These are phyloP conservation scores for Pectinophora gossypiella DNA, from an alignment of 1,140 invertebrate genomes.

Conservation along the genomic window DNA sequence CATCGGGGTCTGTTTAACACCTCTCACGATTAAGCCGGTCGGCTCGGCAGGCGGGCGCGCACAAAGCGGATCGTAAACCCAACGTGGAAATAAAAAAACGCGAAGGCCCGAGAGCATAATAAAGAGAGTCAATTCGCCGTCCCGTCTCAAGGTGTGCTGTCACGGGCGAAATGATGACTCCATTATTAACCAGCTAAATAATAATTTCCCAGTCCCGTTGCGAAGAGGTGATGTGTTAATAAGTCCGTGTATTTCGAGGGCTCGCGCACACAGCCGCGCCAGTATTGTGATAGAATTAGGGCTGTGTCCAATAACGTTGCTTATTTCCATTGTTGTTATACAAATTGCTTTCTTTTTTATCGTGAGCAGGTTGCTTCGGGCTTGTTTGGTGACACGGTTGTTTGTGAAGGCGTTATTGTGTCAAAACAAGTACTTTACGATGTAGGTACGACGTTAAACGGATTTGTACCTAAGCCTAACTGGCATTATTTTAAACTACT, in stretches of 20 bases:
- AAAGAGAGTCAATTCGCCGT: conserved; percentile 52
- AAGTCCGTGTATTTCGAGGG: conserved; percentile 21
- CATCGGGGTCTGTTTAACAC: conserved; percentile 45
- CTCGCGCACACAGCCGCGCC: no score
- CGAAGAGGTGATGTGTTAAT: conserved; percentile 34
- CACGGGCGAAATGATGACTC: conserved; percentile 62
- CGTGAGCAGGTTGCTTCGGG: not conserved
- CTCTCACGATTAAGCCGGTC: conserved; percentile 30
- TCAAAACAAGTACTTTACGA: no score
- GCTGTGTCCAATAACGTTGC: not conserved
- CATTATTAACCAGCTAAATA: conserved; percentile 60
- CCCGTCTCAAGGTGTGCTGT: conserved; percentile 62
- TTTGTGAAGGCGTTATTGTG: no score
- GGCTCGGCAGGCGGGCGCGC: conserved; percentile 27
- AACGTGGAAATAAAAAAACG: conserved; percentile 32
- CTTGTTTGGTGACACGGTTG: not conserved
- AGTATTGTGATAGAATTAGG: conserved; percentile 3
- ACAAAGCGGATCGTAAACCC: conserved; percentile 55
- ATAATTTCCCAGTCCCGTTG: conserved; percentile 37
- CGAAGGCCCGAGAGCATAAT: conserved; percentile 33
- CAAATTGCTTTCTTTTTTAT: conserved; percentile 2
- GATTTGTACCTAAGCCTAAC: no score
- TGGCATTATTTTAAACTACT: no score
- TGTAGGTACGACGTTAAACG: no score
- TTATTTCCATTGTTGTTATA: conserved; percentile 1